Evolutionary conservation across 2,113 vertebrate species (phyloP).

Genomic region (Antennarius striatus): DNA sequence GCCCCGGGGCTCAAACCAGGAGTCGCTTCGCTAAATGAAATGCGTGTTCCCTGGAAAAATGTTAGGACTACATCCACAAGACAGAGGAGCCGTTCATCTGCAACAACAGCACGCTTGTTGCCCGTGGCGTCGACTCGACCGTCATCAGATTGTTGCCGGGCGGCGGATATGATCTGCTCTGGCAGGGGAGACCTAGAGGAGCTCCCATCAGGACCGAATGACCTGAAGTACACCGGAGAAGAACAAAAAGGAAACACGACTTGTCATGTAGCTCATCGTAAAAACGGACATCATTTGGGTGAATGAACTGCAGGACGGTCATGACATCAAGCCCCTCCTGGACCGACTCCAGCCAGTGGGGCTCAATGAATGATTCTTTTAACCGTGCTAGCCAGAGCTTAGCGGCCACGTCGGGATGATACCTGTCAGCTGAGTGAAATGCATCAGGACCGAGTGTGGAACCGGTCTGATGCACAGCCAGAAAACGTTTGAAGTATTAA

Average conservation of each 20-base stretch:
- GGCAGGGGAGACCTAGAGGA: not conserved
- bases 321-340: too few relatives aligned
- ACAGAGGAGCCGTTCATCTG: constrained; percentile 13
- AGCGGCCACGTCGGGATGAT: not conserved
- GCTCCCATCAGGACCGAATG: not conserved
- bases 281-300: constrained; percentile 5
- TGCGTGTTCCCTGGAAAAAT: constrained; percentile 3
- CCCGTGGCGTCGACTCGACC: not conserved
- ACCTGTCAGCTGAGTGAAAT: not conserved
- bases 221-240: not conserved
- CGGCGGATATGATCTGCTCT: constrained; percentile 1
- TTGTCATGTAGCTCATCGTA: not conserved
- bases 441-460: constrained; percentile 1
- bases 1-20: constrained; percentile 45
- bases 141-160: not conserved
- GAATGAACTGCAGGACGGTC: not conserved
- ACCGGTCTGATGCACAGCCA: not conserved
- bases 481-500: constrained; percentile 21
- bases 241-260: not conserved
- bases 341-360: not conserved
- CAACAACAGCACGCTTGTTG: not conserved
- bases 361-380: not conserved
- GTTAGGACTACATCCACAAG: not conserved
- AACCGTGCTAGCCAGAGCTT: not conserved
- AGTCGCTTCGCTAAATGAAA: constrained; percentile 51